Conservation (phyloP, 2,113 vertebrate genomes). For the Petrocephalus microphthalmus region DNA sequence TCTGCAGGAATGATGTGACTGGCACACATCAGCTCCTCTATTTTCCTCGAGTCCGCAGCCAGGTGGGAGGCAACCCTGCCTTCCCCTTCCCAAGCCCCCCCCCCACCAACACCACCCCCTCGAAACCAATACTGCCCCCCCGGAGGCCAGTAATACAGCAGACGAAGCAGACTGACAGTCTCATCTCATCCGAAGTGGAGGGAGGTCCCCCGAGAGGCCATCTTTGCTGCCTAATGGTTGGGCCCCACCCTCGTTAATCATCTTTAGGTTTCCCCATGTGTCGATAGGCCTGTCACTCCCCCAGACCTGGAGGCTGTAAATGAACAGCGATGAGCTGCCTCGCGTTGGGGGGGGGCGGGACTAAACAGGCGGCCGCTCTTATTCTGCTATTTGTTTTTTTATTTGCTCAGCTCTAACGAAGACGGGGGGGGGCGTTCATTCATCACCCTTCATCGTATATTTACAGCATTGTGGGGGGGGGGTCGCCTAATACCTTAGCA, state of each 20-base stretch:
- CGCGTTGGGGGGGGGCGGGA: slow-evolving; percentile 58
- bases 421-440: background rate
- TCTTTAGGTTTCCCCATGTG: slow-evolving; percentile 74
- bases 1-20: background rate
- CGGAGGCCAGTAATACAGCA: slow-evolving; percentile 87
- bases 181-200: slow-evolving; percentile 85
- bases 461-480: background rate
- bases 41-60: slow-evolving; percentile 9
- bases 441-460: background rate
- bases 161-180: slow-evolving; percentile 94
- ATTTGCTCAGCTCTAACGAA: slow-evolving; percentile 1
- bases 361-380: slow-evolving; percentile 79
- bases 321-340: slow-evolving; percentile 87
- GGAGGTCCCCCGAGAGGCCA: slow-evolving; percentile 75
- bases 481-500: background rate
- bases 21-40: slow-evolving; percentile 6
- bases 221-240: slow-evolving; percentile 86
- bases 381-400: slow-evolving; percentile 13
- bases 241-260: slow-evolving; percentile 89
- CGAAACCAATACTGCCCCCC: slow-evolving; percentile 52
- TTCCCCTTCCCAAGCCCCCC: slow-evolving; percentile 49
- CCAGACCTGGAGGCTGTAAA: slow-evolving; percentile 77
- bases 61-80: slow-evolving; percentile 41
- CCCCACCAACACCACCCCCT: slow-evolving; percentile 14
- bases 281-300: slow-evolving; percentile 77